Base-by-base conservation (phyloP, 2,797 vertebrate species). In the Alfaro cultratus region DNA sequence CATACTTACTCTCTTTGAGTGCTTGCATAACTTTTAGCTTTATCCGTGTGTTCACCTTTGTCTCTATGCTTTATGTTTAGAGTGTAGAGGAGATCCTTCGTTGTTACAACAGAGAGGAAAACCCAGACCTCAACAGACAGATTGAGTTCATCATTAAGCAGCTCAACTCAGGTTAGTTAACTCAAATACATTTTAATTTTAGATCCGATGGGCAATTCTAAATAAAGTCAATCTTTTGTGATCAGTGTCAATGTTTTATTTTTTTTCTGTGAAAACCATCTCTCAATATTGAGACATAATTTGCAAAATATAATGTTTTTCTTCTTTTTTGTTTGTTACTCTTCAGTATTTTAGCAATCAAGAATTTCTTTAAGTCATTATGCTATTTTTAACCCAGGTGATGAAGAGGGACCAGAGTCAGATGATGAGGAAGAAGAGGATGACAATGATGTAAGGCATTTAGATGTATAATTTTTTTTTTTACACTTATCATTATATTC, bases 91-190 rank as follows among this genome's bases (percentile, higher is more conserved):
- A 99, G 91, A 97, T 99, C 87, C 95, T 99, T 34, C 89, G 88
- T 81, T 98, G 97, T 92, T 99, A 98, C 95, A 96, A 96, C 88
- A 97, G 96, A 91, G 98, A 99, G 91, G 96, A 97, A 86, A 97
- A 95, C 12, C 93, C 95, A 0, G 97, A 98, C 83, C 96, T 97
- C 90, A 96, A 96, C 93, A 96, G 96, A 67, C 98, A 99, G 92
- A 97, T 99, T 70, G 96, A 98, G 89, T 98, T 97, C 83, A 97
- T 99, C 92, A 97, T 99, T 88, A 96, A 96, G 89, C 97, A 99
- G 76, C 97, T 99, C 0, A 98, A 97, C 88, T 98, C 98, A 86
- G 97, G 98, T 99, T 83, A 71, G 89, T 91, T 39, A 73, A 5
- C 62, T 64, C 15, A 45, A 18, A 75, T 74, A 18, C 1, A 34